Percentiles rank a stretch among this genome's conserved stretches.
phyloP scores from a whole-genome alignment of 2,113 vertebrate species.

The Origma solitaria region DNA sequence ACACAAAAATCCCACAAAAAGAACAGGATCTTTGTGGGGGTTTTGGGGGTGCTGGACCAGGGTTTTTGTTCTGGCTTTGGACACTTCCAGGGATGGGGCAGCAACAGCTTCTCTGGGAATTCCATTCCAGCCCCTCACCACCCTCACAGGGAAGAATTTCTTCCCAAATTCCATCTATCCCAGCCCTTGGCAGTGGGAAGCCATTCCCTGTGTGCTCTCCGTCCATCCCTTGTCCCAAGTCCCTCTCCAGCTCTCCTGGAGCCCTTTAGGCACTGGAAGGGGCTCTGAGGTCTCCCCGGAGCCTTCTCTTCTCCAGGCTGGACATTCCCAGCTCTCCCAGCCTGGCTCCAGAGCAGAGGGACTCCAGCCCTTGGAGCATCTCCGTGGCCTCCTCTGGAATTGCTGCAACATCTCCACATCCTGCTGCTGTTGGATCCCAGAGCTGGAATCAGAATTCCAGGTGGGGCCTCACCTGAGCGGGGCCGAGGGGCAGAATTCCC shows the following conservation, averaged over 20 bases:
- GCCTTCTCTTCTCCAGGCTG: neutral
- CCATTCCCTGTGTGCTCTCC: neutral
- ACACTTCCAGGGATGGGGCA: rapidly evolving
- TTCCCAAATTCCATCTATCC: rapidly evolving
- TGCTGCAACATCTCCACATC: neutral
- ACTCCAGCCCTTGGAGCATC: neutral
- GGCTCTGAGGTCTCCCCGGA: rapidly evolving
- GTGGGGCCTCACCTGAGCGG: rapidly evolving
- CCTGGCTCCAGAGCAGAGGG: neutral
- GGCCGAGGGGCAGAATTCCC: neutral
- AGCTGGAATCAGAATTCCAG: neutral
- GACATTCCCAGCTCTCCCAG: neutral
- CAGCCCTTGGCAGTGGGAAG: neutral
- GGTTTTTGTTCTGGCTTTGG: neutral
- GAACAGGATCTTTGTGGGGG: neutral
- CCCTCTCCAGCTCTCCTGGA: neutral
- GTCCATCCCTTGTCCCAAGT: neutral
- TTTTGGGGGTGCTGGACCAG: neutral
- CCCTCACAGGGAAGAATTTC: neutral
- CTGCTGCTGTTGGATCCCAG: rapidly evolving
- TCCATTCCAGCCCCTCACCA: too few relatives aligned
- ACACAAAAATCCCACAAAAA: neutral
- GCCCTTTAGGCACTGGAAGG: neutral
- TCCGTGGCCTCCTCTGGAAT: neutral
- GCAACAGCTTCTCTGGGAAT: neutral